Evolutionary conservation across 2,888 invertebrate genomes (phyloP), one percentile per base, ranked within the genome.

Genomic region (Ochropleura leucogaster): DNA sequence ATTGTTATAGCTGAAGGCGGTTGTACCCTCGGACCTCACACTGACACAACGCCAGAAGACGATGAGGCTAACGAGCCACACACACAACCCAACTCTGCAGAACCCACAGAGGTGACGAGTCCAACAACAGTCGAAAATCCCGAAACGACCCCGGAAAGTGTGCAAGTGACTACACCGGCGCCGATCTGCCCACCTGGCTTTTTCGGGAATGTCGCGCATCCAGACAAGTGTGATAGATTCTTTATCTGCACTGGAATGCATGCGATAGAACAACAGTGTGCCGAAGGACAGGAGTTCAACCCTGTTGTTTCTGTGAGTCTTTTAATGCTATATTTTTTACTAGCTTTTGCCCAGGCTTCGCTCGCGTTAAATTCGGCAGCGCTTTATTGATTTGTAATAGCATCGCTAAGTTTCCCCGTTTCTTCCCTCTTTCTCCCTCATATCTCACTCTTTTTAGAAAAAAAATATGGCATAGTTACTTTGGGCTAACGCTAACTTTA

Each of bases 71-170:
- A 49, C 7, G 12, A 30, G 0, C 49, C 47, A 20, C 10, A 47
- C 5, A 0, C 88, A 87, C 0, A 65, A 71, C 14, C 74, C 87
- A 0, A 80, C 89, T 4, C 16, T 8, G 8, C 57, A 3, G 8
- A 7, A 59, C 8, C 53, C n/a, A n/a, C 51, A 30, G 30, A 30
- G 30, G 30, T 3, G 6, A 8, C 51, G 9, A 46, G 46, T 46
- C 46, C 46, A 9, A 55, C 53, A 8, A 74, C 74, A 12, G 4
- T 40, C 0, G 42, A 40, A 12, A 6, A 67, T 60, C 0, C 0
- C 47, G 6, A 74, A 51, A 53, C 30, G 30, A 65, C 47, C 49
- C 12, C 14, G 0, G 46, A 6, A 14, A n/a, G n/a, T 8, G 3
- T 16, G 4, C 12, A 42, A 20, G 16, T n/a, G 7, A 59, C 59